Base-by-base conservation (phyloP, 2,888 invertebrate species). In the Harpagoxenus sublaevis region DNA sequence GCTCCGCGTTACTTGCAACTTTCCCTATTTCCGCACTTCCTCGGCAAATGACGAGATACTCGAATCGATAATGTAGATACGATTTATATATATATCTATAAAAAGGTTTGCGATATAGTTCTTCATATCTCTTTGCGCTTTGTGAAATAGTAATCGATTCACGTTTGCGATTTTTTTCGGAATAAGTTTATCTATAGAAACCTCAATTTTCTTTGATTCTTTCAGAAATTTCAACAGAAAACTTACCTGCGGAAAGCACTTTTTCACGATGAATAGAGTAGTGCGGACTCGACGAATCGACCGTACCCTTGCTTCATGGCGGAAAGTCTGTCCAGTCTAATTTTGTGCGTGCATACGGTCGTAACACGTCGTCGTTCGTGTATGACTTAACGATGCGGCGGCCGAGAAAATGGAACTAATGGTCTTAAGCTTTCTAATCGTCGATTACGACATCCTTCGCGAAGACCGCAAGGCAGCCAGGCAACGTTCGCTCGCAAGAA, bases 341-440 rank as follows among this genome's bases (percentile, higher is more conserved):
- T 79, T 79, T 60, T 12, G 45, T 35, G 70, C 53, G 31, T 57
- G 42, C 39, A 28, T 9, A 62, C 18, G 18, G 8, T 18, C 53
- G 77, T 53, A 77, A 77, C 35, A 31, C 51, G 51, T n/a, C 77
- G 51, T 55, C 53, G 53, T 53, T 77, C 77, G 66, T 39, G 66
- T 77, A 73, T 73, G 73, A 78, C 53, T 78, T 78, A 78, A 73
- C 77, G 68, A 75, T 66, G 84, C 68, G 77, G 62, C 74, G 70
- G 63, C 45, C 60, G 51, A 65, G 66, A 79, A 60, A 81, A 70
- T 66, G 83, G 65, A 66, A 74, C 66, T 78, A 79, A 79, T 79
- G 70, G 82, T 42, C 83, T 79, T 60, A 73, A 88, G 90, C 90
- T 90, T 90, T 90, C 90, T 91, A 91, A 91, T 84, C 57, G 75